A percentile compares a stretch with the other conserved stretches of the same genome.
Evolutionary conservation across 2,888 invertebrate species (phyloP).

Genomic region (Strigamia crassipes): DNA sequence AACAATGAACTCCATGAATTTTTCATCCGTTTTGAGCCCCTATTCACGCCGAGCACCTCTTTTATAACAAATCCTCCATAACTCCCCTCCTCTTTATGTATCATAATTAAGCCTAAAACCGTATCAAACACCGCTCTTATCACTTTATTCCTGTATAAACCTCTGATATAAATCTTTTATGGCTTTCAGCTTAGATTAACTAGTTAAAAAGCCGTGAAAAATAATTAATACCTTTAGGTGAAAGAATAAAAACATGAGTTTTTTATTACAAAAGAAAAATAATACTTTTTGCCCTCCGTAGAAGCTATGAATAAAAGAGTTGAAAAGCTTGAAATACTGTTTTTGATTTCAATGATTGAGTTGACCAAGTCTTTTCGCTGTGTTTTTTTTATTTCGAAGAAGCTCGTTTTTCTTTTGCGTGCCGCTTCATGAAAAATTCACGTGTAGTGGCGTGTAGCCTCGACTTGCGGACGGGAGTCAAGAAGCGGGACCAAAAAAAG

Average conservation of each 20-base stretch:
- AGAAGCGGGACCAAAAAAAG: slow-evolving; percentile 30
- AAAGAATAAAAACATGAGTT: too few species aligned
- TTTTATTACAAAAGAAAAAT: too few species aligned
- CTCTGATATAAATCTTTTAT: neutral
- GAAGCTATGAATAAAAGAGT: neutral
- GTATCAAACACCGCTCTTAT: slow-evolving; percentile 8
- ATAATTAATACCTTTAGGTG: too few species aligned
- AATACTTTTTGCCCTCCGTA: too few species aligned
- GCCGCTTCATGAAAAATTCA: slow-evolving; percentile 34
- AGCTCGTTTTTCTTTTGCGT: slow-evolving; percentile 25
- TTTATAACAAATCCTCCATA: slow-evolving; percentile 22
- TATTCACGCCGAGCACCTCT: slow-evolving; percentile 4
- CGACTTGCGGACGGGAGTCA: slow-evolving; percentile 24
- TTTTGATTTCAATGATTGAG: slow-evolving; percentile 12
- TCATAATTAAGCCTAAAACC: neutral
- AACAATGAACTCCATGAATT: slow-evolving; percentile 18
- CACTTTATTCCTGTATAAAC: neutral
- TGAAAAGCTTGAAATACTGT: neutral
- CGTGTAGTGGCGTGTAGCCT: slow-evolving; percentile 7
- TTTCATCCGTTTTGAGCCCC: slow-evolving; percentile 32
- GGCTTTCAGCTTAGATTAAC: too few species aligned
- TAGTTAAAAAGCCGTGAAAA: too few species aligned
- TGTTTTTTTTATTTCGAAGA: neutral
- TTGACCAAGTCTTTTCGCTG: slow-evolving; percentile 37
- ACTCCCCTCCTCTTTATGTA: slow-evolving; percentile 14